Conservation (phyloP, 2,113 vertebrate genomes). For the Saimiri boliviensis region DNA sequence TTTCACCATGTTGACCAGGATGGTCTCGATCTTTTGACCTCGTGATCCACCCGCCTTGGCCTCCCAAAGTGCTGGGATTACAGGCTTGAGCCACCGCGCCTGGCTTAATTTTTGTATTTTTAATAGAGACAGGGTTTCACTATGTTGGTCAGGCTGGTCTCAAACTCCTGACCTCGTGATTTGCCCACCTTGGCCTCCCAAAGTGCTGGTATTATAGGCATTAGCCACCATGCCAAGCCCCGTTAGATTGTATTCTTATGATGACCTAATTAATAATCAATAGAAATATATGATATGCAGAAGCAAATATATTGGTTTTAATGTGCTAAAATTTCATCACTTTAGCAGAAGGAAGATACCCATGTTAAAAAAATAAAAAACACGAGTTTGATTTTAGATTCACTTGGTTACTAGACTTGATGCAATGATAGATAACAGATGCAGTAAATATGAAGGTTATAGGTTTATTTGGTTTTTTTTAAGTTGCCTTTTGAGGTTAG, state of each 20-base stretch:
- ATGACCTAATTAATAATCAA: background rate
- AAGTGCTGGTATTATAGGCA: no score
- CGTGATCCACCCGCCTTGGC: no score
- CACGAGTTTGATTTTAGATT: background rate
- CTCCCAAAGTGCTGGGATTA: no score
- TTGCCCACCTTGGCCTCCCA: no score
- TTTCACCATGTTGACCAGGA: no score
- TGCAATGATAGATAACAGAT: background rate
- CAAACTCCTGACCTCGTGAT: no score
- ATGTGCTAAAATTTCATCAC: background rate
- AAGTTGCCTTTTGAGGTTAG: background rate
- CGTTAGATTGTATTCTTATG: background rate
- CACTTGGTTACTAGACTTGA: background rate
- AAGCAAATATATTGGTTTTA: background rate
- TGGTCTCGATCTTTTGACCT: no score
- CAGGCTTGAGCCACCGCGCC: no score
- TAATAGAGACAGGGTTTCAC: no score
- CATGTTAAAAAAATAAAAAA: background rate
- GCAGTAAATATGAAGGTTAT: background rate
- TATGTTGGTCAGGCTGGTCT: no score
- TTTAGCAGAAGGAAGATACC: background rate
- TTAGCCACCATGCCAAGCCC: no score
- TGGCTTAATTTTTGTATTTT: no score
- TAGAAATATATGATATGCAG: background rate
- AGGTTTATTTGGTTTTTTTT: background rate